Base-by-base conservation (phyloP, 2,888 invertebrate genomes). In the Agrypnus murinus region DNA sequence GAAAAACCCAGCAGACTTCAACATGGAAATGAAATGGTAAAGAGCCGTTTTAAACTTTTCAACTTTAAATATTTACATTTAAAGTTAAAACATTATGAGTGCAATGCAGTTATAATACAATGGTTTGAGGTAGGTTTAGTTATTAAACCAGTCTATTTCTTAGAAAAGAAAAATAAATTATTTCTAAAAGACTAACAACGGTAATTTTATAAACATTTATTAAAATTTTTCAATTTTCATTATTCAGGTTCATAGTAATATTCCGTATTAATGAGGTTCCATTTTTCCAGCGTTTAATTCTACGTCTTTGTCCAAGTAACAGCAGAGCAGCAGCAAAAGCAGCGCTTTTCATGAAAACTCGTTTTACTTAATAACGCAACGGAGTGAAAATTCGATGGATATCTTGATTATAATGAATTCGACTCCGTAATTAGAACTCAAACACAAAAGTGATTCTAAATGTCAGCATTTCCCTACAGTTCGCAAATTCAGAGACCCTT, bases 381-480 rank as follows among this genome's bases (percentile, higher is more conserved):
- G 43, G 53, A 73, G 59, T 63, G 66, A 62, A 71, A 73, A 63
- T 70, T 73, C 66, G 73, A 70, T 67, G 63, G 63, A 69, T 70
- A 72, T 69, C 72, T 72, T 69, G 60, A 69, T 72, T 72, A 65
- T 65, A 72, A 69, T 65, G 65, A 69, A 72, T 73, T 73, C 63
- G 64, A 64, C 66, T 45, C 48, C 73, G 73, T 70, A 73, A 73
- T 73, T 73, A 70, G 65, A 66, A 67, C 62, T 62, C 62, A 63
- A 71, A 71, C 63, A 57, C 71, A 63, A 66, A 71, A 71, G 71
- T 71, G 71, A 71, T 71, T 71, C 62, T 57, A 66, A 71, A 71
- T 66, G 66, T 71, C 71, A 66, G 66, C 71, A 32, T 71, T 71
- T 70, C 46, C 58, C 66, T 38, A 50, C 64, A 65, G 63, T 59